A percentile compares a stretch with the other conserved stretches of the same genome.
These are phyloP conservation scores for Chironomus tepperi DNA, from an alignment of 1,140 invertebrate species.

Conservation along the genomic window DNA sequence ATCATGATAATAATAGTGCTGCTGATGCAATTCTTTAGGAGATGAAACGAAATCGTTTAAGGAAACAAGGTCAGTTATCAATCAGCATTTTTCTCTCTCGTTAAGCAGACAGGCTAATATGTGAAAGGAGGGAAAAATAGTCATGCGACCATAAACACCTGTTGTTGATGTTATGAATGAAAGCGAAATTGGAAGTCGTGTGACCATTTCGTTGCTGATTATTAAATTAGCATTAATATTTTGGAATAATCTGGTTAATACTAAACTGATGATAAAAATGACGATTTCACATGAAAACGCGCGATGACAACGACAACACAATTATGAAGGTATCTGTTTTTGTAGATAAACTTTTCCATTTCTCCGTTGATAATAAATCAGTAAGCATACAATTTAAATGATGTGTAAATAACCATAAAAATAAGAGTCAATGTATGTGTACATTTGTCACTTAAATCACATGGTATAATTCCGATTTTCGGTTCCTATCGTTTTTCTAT, in stretches of 20 bases:
- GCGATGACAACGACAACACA: neutral
- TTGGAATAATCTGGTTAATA: neutral
- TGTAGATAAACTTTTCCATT: too few species aligned
- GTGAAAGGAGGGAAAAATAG: neutral
- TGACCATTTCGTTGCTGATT: too few species aligned
- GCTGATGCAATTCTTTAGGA: neutral
- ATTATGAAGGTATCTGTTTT: too few species aligned
- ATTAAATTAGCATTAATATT: neutral
- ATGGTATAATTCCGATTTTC: neutral
- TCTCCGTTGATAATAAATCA: neutral
- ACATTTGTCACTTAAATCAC: neutral
- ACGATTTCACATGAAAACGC: neutral
- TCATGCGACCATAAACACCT: neutral
- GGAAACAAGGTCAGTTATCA: too few species aligned
- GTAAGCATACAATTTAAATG: neutral
- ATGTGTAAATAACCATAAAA: neutral
- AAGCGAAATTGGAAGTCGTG: neutral
- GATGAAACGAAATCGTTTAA: neutral
- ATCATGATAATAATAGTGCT: neutral
- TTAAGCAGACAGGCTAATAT: neutral
- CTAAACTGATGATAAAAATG: neutral
- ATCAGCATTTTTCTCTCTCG: too few species aligned
- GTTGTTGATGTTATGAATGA: neutral
- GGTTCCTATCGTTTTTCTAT: neutral
- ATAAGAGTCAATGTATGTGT: neutral